Conservation (phyloP, 2,797 vertebrate genomes). For the Coracias cyanogaster region DNA sequence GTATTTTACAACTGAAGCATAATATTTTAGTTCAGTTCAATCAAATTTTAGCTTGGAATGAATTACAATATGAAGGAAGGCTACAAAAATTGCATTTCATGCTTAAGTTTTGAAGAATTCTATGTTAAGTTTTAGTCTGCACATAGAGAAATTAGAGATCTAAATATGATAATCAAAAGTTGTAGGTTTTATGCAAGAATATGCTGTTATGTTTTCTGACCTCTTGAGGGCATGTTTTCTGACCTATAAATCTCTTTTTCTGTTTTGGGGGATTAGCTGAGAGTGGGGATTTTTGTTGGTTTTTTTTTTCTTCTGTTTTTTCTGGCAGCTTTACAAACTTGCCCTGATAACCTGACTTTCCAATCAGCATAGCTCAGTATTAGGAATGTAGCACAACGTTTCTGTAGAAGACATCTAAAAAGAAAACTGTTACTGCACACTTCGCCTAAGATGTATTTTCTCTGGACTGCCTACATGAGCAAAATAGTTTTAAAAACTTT, state of each 20-base stretch:
- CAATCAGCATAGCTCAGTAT: background rate
- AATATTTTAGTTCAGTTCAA: background rate
- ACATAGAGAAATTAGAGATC: background rate
- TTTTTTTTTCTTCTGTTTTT: background rate
- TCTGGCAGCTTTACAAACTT: background rate
- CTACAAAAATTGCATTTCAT: background rate
- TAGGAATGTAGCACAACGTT: background rate
- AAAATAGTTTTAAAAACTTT: constrained; percentile 24
- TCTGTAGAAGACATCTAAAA: background rate
- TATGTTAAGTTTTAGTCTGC: background rate
- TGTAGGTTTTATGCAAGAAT: background rate
- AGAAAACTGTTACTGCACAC: background rate
- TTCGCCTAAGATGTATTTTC: constrained; percentile 18
- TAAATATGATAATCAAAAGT: background rate
- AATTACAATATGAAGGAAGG: background rate
- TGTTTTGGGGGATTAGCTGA: background rate
- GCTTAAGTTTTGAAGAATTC: background rate
- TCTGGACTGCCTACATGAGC: background rate
- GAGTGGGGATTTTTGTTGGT: background rate
- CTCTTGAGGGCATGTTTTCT: background rate
- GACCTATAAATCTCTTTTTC: background rate
- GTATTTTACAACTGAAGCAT: background rate
- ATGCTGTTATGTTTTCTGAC: background rate
- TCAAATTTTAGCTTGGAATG: background rate
- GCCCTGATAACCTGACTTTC: background rate